phyloP scores from a whole-genome alignment of 1,140 invertebrate genomes.

The Trichomalopsis sarcophagae region DNA sequence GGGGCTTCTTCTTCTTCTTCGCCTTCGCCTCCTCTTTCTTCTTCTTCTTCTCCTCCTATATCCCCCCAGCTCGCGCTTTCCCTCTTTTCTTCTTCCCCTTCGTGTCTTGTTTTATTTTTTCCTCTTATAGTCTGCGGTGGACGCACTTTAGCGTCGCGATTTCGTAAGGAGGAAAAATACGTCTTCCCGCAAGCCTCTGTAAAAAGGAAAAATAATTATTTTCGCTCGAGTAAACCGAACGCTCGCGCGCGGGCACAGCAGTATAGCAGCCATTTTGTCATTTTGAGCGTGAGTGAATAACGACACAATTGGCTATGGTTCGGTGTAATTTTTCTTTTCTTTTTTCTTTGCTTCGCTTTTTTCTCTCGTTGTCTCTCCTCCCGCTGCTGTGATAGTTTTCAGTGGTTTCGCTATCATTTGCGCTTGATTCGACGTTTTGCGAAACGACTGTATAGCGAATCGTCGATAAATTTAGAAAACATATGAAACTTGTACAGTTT shows the following conservation, averaged over 20 bases:
- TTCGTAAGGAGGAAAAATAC: conserved; percentile 14
- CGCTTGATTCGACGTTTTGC: no score
- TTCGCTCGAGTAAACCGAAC: conserved; percentile 21
- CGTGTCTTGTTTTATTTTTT: conserved; percentile 20
- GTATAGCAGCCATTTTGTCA: neutral
- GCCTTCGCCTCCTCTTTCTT: neutral
- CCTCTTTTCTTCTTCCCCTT: neutral
- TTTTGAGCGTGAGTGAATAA: neutral
- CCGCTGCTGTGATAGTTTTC: neutral
- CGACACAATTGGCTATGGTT: neutral
- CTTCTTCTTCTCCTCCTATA: neutral
- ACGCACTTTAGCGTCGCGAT: conserved; percentile 19
- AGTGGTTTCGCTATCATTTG: neutral
- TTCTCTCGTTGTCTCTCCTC: neutral
- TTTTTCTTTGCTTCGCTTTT: neutral
- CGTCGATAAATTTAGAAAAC: neutral
- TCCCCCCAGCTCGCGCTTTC: neutral
- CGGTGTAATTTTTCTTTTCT: neutral
- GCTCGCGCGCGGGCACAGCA: neutral
- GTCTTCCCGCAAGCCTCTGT: neutral
- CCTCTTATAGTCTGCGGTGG: conserved; percentile 3
- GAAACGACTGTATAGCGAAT: neutral
- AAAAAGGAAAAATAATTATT: conserved; percentile 32
- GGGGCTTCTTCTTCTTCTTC: neutral
- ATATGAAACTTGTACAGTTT: no score